Evolutionary conservation across 37 sponge, comb jelly and placozoan genomes (phyloP), one percentile per base, ranked within the genome.

Genomic region (Tethya wilhelma): DNA sequence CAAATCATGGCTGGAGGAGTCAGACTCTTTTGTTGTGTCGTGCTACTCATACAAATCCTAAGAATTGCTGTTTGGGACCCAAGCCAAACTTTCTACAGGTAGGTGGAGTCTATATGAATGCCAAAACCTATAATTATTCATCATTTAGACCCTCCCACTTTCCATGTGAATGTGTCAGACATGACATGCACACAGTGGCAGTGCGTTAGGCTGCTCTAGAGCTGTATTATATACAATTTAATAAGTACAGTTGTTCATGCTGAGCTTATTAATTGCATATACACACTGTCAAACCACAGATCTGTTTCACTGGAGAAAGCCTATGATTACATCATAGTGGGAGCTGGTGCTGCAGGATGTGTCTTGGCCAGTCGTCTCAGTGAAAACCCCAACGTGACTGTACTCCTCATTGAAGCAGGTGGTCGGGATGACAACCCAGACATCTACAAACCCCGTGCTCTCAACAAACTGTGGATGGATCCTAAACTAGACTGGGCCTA

Each of bases 261-360:
- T n/a, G n/a, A n/a, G n/a, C n/a, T n/a, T n/a, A n/a, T n/a, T n/a
- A n/a, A n/a, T n/a, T n/a, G n/a, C n/a, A n/a, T n/a, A n/a, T n/a
- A n/a, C n/a, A n/a, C n/a, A n/a, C n/a, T n/a, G n/a, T n/a, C n/a
- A n/a, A n/a, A n/a, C n/a, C n/a, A 49, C 53, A 49, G 53, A 49
- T 14, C 53, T 19, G 53, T 49, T 14, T 49, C 53, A 49, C 64
- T 41, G 8, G 64, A 39, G 1, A 60, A 64, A n/a, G 84, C 77
- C 26, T 86, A 59, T 36, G 94, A 93, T 42, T 93, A 89, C 72
- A 80, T 90, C 70, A 89, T 90, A 4, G 85, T 93, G 4, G 90
- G 94, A 20, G 90, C 80, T 23, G 94, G 94, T 38, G 64, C 90
- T 7, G 94, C 94, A 0, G 94, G 94, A 0, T 90, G 90, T 44